Evolutionary conservation across 2,888 invertebrate species (phyloP), one percentile per base, ranked within the genome.

Genomic region (Elmis aenea): DNA sequence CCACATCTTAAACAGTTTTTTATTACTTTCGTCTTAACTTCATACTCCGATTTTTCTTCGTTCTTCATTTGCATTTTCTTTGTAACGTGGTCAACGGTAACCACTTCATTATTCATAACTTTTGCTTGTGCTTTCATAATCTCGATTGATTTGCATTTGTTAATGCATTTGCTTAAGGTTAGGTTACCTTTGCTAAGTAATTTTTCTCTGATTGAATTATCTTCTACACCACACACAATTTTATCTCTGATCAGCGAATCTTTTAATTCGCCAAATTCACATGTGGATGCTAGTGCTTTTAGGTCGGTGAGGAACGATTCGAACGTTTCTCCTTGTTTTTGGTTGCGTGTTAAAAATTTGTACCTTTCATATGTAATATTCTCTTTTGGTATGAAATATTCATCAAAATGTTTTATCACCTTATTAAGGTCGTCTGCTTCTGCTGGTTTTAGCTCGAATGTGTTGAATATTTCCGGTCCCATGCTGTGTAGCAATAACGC

Each of bases 171-270:
- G 5, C 11, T n/a, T 15, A 43, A 26, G 12, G 25, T 25, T 5
- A 38, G 30, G n/a, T n/a, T n/a, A n/a, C n/a, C n/a, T n/a, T n/a
- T n/a, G n/a, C n/a, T n/a, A n/a, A n/a, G n/a, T n/a, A n/a, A n/a
- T n/a, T n/a, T n/a, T n/a, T n/a, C n/a, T n/a, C n/a, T n/a, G n/a
- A n/a, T n/a, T 16, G 29, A 31, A 5, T 15, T 15, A 26, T 45
- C 29, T 18, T 13, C 15, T 8, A 46, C 38, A 11, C 45, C 43
- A 20, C 36, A 25, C 2, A 50, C 36, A 9, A 50, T 41, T 34
- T 41, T 26, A 22, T 50, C 48, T 16, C 38, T 39, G 3, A 46
- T 38, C 9, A 50, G 20, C 23, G 33, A 34, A 10, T 51, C 43
- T 13, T 29, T 28, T 3, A 43, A 21, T 5, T 12, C 8, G 3